Evolutionary conservation across 2,888 invertebrate genomes (phyloP), one percentile per base, ranked within the genome.

Genomic region (Pseudeuparius sepicola): DNA sequence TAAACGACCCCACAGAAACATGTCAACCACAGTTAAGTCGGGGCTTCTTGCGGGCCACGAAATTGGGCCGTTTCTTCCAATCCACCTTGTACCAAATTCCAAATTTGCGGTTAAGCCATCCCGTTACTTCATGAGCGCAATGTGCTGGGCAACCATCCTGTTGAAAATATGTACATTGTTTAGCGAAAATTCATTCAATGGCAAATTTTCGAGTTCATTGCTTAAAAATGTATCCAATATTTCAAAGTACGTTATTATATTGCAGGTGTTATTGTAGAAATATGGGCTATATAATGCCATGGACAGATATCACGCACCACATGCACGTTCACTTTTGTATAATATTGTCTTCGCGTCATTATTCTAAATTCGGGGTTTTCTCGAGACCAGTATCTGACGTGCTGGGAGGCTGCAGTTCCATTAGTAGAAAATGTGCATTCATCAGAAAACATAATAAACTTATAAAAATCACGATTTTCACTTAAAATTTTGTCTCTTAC

Each of bases 271-370:
- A 20, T 20, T 20, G 20, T 7, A 20, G n/a, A 20, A 20, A 20
- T 20, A 20, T n/a, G 20, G 20, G 20, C 20, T n/a, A 20, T 20
- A 20, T 20, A 20, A 32, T 32, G 14, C 24, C 24, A 32, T 24
- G 32, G 24, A 32, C 14, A 23, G 24, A 32, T 32, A 32, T 32
- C 32, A 16, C 32, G 14, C 24, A 32, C 32, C 24, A 32, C 32
- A n/a, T n/a, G n/a, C n/a, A 32, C 32, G 24, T 24, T 32, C 14
- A 32, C 13, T 24, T 23, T 32, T 32, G 32, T 14, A 11, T 14
- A 14, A 32, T 32, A 32, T 32, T 32, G 32, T 32, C 32, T 32
- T 32, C 32, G 9, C 6, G 13, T 32, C 24, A 32, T 24, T 23
- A 20, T 32, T 32, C 15, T 32, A 12, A 24, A 32, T 24, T 24